These are phyloP conservation scores for Auanema sp. DNA, from an alignment of 2,888 invertebrate genomes.

Conservation along the genomic window DNA sequence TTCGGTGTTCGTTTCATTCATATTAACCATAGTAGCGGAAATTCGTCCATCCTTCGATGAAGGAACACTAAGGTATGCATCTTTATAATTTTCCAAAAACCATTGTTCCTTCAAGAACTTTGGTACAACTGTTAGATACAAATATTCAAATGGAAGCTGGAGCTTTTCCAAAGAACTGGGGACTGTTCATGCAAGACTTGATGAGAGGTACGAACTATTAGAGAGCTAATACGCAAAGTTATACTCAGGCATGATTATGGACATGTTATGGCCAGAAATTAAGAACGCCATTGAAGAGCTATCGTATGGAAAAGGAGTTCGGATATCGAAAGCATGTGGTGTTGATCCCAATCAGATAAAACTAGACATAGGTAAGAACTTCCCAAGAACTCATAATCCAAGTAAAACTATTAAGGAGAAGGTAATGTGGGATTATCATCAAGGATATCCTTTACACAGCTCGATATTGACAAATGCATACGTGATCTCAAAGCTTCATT, in stretches of 20 bases:
- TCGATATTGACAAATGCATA: conserved; percentile 38
- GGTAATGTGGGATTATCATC: conserved; percentile 42
- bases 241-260: conserved; percentile 57
- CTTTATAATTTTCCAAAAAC: background rate
- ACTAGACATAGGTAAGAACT: conserved; percentile 49
- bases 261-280: conserved; percentile 61
- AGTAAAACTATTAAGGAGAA: conserved; percentile 25
- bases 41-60: conserved; percentile 44
- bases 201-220: conserved; percentile 37
- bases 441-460: conserved; percentile 33
- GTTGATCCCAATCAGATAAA: conserved; percentile 53
- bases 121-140: conserved; percentile 56
- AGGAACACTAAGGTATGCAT: conserved; percentile 26
- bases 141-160: conserved; percentile 55
- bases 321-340: conserved; percentile 56
- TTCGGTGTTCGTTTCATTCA: conserved; percentile 56
- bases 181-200: conserved; percentile 55
- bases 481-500: conserved; percentile 42
- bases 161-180: conserved; percentile 59
- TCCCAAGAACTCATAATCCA: background rate
- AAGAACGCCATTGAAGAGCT: conserved; percentile 58
- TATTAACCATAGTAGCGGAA: conserved; percentile 42
- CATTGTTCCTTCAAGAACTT: conserved; percentile 42
- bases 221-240: background rate
- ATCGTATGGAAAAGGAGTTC: conserved; percentile 56